A percentile compares a stretch with the other conserved stretches of the same genome.
Conservation (phyloP, 2,113 vertebrate species). For the Paramisgurnus dabryanus region DNA sequence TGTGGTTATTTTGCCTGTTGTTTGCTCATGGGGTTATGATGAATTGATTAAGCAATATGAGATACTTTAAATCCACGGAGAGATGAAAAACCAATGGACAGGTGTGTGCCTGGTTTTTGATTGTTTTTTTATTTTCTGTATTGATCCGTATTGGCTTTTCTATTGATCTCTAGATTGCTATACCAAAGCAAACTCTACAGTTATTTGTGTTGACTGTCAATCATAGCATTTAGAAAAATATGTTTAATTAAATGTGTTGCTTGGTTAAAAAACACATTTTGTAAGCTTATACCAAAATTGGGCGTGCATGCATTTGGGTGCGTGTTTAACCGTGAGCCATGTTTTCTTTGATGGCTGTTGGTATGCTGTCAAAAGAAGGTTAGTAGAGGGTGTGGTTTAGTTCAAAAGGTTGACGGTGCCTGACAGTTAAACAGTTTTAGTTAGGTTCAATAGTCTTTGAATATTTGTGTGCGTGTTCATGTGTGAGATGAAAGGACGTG, state of each 20-base stretch:
- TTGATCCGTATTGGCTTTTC: neutral
- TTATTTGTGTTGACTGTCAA: conserved; percentile 23
- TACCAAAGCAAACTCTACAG: neutral
- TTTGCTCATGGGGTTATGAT: conserved; percentile 43
- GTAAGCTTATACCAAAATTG: neutral
- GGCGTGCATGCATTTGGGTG: conserved; percentile 25
- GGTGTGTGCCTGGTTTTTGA: neutral
- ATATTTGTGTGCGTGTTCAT: neutral
- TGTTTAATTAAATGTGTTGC: neutral
- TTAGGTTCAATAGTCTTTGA: neutral
- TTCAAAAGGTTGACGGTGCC: conserved; percentile 10
- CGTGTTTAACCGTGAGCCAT: neutral
- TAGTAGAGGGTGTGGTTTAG: conserved; percentile 27
- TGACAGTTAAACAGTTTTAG: neutral
- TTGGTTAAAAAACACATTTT: neutral
- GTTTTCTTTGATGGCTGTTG: conserved; percentile 1
- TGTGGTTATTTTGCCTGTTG: conserved; percentile 31
- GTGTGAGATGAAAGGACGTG: neutral
- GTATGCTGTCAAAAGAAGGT: conserved; percentile 21
- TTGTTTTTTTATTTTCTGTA: neutral
- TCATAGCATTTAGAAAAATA: neutral
- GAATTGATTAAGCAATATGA: conserved; percentile 25
- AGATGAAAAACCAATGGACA: neutral
- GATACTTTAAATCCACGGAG: conserved; percentile 4
- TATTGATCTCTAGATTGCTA: neutral